Percentiles rank a stretch among this genome's conserved stretches.
These are phyloP conservation scores for Scalopus aquaticus DNA, from an alignment of 2,113 vertebrate genomes.

Conservation along the genomic window DNA sequence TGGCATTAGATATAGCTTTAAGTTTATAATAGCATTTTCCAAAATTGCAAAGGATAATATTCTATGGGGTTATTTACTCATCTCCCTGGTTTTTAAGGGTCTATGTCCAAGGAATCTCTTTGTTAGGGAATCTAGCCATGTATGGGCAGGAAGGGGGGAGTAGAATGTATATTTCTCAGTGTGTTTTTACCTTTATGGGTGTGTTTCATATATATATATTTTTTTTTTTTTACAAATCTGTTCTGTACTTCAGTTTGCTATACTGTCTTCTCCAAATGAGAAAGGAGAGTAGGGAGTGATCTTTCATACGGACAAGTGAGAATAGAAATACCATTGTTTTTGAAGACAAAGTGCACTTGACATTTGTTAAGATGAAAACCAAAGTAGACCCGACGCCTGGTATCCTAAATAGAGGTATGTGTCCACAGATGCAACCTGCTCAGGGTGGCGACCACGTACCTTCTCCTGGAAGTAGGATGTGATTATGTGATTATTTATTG, in stretches of 20 bases:
- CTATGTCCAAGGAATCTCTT: constrained; percentile 23
- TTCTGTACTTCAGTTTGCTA: neutral
- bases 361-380: constrained; percentile 45
- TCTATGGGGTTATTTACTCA: constrained; percentile 2
- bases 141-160: neutral
- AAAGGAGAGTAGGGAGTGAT: constrained; percentile 35
- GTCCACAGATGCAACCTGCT: neutral
- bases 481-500: constrained; percentile 59
- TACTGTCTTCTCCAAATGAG: constrained; percentile 3
- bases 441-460: neutral
- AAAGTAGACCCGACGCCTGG: neutral
- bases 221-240: neutral
- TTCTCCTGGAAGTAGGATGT: constrained; percentile 21
- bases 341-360: constrained; percentile 10
- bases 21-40: constrained; percentile 50
- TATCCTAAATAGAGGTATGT: neutral
- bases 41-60: constrained; percentile 54
- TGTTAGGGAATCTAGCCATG: neutral
- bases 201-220: neutral
- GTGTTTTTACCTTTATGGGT: neutral
- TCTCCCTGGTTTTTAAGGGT: neutral
- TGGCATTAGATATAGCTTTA: constrained; percentile 24
- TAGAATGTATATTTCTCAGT: neutral
- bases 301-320: neutral
- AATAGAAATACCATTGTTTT: constrained; percentile 21